These are phyloP conservation scores for Epinephelus awoara DNA, from an alignment of 2,797 vertebrate species.

Conservation along the genomic window DNA sequence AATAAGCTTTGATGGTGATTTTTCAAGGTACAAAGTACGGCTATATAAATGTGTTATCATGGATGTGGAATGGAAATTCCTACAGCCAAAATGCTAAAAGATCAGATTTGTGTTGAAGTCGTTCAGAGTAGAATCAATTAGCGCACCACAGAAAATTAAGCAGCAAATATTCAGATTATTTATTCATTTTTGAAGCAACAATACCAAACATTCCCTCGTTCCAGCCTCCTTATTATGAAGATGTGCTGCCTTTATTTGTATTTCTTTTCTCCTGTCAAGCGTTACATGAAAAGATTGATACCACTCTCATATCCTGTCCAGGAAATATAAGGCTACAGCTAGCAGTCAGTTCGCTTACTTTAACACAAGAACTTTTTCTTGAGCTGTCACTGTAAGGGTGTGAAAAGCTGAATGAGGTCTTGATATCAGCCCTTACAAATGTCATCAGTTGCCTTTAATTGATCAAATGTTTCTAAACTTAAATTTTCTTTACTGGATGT, in stretches of 20 bases:
- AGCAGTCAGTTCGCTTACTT: too few species aligned
- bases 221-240: too few species aligned
- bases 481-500: background rate
- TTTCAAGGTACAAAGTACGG: too few species aligned
- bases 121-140: background rate
- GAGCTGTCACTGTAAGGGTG: background rate
- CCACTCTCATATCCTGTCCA: background rate
- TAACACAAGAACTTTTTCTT: too few species aligned
- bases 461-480: background rate
- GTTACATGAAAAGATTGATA: too few species aligned
- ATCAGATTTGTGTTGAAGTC: constrained; percentile 2
- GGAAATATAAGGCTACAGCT: background rate
- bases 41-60: background rate
- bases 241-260: background rate
- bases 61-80: constrained; percentile 5
- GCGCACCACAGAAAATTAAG: background rate
- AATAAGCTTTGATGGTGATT: too few species aligned
- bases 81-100: background rate
- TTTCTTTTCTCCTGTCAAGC: too few species aligned
- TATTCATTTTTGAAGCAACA: too few species aligned
- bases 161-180: background rate
- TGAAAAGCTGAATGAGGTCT: background rate
- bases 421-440: background rate
- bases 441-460: background rate
- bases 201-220: too few species aligned